Conservation (phyloP, 1,140 invertebrate species). For the Drosophila auraria region DNA sequence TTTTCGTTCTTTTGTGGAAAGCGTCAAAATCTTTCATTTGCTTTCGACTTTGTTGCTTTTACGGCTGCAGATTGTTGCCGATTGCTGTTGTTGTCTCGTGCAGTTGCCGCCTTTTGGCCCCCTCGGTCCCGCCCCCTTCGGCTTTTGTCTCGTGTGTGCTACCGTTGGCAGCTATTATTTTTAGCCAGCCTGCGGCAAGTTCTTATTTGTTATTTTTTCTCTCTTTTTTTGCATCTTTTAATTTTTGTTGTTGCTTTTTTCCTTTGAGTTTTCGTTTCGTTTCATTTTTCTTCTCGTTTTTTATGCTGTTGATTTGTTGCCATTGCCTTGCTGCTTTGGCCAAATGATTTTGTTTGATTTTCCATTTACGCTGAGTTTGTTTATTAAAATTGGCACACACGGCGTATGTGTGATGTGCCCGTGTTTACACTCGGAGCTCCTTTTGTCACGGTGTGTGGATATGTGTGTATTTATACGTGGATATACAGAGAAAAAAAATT, state of each 20-base stretch:
- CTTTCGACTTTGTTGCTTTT: constrained; percentile 27
- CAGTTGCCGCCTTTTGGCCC: constrained; percentile 32
- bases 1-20: constrained; percentile 51
- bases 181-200: constrained; percentile 71
- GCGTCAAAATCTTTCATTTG: constrained; percentile 63
- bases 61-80: constrained; percentile 15
- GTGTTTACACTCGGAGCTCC: constrained; percentile 58
- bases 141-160: constrained; percentile 57
- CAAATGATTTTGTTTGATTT: constrained; percentile 77
- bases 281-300: constrained; percentile 10
- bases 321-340: constrained; percentile 32
- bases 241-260: constrained; percentile 50
- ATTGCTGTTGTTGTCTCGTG: constrained; percentile 55
- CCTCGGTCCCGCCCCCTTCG: constrained; percentile 2
- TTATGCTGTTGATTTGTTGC: constrained; percentile 48
- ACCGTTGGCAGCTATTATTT: constrained; percentile 73
- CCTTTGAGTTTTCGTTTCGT: constrained; percentile 23
- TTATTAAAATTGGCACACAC: constrained; percentile 80
- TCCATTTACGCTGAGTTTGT: constrained; percentile 80
- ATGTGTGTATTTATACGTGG: neutral
- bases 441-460: constrained; percentile 8
- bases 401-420: constrained; percentile 72
- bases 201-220: constrained; percentile 58
- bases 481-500: neutral
- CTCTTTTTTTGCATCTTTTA: constrained; percentile 55